Base-by-base conservation (phyloP, 1,140 invertebrate genomes). In the Patella vulgata region DNA sequence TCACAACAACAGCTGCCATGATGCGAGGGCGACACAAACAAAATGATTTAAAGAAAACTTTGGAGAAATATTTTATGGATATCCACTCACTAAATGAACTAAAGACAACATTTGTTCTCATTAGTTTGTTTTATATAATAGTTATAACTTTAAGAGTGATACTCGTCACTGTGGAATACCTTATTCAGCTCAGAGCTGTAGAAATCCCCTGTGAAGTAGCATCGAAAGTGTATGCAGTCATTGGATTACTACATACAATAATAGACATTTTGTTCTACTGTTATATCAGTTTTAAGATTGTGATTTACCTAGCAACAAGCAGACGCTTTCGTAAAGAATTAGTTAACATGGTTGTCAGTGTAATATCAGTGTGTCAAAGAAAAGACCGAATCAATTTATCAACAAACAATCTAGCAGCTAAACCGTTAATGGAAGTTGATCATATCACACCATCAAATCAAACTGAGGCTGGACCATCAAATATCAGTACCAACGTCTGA, bases 31-130 rank as follows among this genome's bases (percentile, higher is more conserved):
- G 51, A 27, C 46, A 42, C 9, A 25, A n/a, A 5, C 46, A 55
- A 50, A n/a, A 56, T 17, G 47, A 60, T 19, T 36, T 68, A 28
- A 47, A 67, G 28, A 50, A 54, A 39, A 54, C 68, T 21, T 64
- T 80, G 31, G 63, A 70, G 52, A 73, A 79, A 36, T 80, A 80
- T 48, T 78, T 79, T 55, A 46, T 80, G 36, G 78, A 80, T 51
- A 60, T 77, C 19, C 57, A 71, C 51, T 57, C 75, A 0, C 54
- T 80, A 0, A 23, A 63, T 28, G 70, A 80, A 42, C 52, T 80
- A 25, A 65, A 70, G 44, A 50, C 56, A 9, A 63, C 71, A 12
- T 62, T 67, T 9, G 47, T 75, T 11, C 36, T 77, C 28, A 47
- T 73, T 17, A 67, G 57, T 33, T 30, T 72, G 17, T 46, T 66